Conservation (phyloP, 2,888 invertebrate species). For the Pammene fasciana region DNA sequence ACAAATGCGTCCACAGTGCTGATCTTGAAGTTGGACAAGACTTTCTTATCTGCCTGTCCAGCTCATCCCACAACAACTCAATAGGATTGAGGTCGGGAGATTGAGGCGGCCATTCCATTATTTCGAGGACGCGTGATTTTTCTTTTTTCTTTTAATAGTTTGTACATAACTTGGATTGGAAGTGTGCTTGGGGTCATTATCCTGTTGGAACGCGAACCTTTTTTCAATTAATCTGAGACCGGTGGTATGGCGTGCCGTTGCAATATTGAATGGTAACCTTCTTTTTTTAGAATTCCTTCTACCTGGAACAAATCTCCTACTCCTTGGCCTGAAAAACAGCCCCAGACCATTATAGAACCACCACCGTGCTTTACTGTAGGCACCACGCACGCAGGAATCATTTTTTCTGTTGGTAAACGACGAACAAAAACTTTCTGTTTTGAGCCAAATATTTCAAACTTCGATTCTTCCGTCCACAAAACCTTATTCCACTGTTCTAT, state of each 20-base stretch:
- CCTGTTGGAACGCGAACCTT: background rate
- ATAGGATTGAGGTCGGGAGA: background rate
- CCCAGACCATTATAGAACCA: constrained; percentile 1
- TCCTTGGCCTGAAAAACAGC: background rate
- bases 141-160: background rate
- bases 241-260: background rate
- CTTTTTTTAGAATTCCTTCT: background rate
- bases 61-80: background rate
- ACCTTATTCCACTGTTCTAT: background rate
- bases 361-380: constrained; percentile 11
- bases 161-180: background rate
- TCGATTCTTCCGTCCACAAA: background rate
- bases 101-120: background rate
- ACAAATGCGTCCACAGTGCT: background rate
- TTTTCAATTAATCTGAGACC: background rate
- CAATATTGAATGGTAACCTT: background rate
- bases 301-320: background rate
- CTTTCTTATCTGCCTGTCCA: background rate
- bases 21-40: background rate
- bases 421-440: background rate
- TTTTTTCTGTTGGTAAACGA: background rate
- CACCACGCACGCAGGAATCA: background rate
- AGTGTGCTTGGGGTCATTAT: no score
- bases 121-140: background rate
- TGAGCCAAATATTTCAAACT: background rate